Conservation (phyloP, 1,140 invertebrate genomes). For the Schlechtendalia chinensis region DNA sequence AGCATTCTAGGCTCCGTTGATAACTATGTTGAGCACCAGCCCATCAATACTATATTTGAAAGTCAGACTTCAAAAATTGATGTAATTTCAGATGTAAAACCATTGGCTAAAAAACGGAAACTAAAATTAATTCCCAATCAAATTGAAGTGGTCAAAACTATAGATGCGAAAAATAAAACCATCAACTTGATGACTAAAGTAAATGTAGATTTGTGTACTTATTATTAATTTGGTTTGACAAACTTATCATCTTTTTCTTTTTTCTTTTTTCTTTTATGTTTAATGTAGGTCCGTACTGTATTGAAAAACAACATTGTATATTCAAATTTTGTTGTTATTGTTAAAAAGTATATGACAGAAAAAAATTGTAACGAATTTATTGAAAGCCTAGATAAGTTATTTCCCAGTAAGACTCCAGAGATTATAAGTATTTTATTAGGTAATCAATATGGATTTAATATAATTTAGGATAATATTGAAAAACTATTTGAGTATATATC, state of each 20-base stretch:
- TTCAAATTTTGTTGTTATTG: background rate
- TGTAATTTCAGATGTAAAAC: background rate
- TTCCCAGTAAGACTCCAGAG: conserved; percentile 13
- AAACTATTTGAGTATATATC: background rate
- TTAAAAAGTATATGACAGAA: conserved; percentile 11
- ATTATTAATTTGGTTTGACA: background rate
- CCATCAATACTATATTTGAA: conserved; percentile 17
- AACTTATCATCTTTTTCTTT: background rate
- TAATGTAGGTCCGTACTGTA: background rate
- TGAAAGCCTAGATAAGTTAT: conserved; percentile 20
- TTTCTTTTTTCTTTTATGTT: background rate
- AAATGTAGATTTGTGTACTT: background rate
- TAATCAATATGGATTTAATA: background rate
- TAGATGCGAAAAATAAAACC: conserved; percentile 15
- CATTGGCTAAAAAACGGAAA: conserved; percentile 12
- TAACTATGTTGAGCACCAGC: conserved; percentile 16
- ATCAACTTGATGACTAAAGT: conserved; percentile 14
- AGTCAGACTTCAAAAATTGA: conserved; percentile 22
- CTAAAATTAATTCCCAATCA: conserved; percentile 42
- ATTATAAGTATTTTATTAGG: conserved; percentile 19
- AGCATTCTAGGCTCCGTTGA: conserved; percentile 17
- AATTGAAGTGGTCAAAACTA: background rate
- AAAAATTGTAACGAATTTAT: conserved; percentile 25
- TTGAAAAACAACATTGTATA: background rate
- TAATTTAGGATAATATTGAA: background rate